Evolutionary conservation across 2,888 invertebrate species (phyloP).

Genomic region (Endotricha flammealis): DNA sequence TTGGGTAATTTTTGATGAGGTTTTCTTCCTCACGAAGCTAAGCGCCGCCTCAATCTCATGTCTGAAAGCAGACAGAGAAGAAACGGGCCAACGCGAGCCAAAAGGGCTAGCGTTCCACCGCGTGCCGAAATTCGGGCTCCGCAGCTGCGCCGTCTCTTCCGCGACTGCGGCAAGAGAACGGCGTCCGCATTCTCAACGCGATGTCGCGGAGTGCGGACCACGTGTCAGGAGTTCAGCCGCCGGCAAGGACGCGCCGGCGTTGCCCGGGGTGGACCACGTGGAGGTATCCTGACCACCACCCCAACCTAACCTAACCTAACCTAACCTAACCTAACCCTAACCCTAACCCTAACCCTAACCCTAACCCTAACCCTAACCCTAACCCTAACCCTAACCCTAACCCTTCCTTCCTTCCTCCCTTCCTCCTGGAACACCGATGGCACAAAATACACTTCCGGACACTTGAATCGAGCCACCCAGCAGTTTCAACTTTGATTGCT

Average conservation of each 20-base stretch:
- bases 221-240: background rate
- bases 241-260: background rate
- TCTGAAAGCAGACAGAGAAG: too few relatives aligned
- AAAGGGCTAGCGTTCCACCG: too few relatives aligned
- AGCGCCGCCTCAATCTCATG: too few relatives aligned
- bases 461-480: too few relatives aligned
- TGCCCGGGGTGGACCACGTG: background rate
- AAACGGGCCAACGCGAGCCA: too few relatives aligned
- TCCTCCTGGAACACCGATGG: background rate
- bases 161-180: too few relatives aligned
- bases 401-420: too few relatives aligned
- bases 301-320: slow-evolving; percentile 9
- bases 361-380: slow-evolving; percentile 1
- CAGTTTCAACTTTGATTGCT: background rate
- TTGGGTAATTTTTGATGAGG: too few relatives aligned
- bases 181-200: too few relatives aligned
- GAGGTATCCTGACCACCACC: background rate
- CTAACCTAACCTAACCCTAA: slow-evolving; percentile 7
- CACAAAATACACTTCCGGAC: slow-evolving; percentile 1
- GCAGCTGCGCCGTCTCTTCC: too few relatives aligned
- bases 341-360: background rate
- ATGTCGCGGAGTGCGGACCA: background rate
- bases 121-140: too few relatives aligned
- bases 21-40: too few relatives aligned
- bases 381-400: slow-evolving; percentile 9